Evolutionary conservation across 2,113 vertebrate genomes (phyloP).

Genomic region (Barnardius zonarius): DNA sequence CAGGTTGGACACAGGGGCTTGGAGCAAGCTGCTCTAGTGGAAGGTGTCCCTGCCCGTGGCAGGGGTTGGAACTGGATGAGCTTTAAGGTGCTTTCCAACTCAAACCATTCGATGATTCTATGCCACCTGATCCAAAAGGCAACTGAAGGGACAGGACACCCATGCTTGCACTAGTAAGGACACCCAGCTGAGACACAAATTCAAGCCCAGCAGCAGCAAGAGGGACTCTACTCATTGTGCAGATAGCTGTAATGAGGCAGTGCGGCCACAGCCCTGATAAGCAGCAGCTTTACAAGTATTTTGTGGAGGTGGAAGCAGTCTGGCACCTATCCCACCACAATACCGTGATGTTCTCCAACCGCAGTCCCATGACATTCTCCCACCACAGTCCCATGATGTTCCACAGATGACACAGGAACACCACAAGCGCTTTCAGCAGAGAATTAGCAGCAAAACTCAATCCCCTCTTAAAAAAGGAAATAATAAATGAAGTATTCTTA

Average conservation of each 20-base stretch:
- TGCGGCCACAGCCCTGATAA: neutral
- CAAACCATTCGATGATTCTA: neutral
- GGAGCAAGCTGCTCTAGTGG: neutral
- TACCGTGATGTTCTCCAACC: neutral
- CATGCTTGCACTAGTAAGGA: neutral
- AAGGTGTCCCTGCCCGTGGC: neutral
- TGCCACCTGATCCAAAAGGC: neutral
- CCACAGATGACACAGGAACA: neutral
- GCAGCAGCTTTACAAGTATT: neutral
- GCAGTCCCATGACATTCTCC: neutral
- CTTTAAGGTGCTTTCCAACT: neutral
- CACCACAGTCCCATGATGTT: neutral
- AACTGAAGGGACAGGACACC: neutral
- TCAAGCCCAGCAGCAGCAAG: neutral
- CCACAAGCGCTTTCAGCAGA: neutral
- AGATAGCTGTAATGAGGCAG: neutral
- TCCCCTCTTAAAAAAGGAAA: neutral
- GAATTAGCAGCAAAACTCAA: neutral
- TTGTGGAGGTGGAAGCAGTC: neutral
- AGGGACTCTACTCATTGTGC: neutral
- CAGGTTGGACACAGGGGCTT: neutral
- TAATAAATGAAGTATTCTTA: neutral
- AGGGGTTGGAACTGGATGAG: neutral
- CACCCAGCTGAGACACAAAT: constrained; percentile 23
- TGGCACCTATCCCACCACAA: neutral